phyloP scores from a whole-genome alignment of 2,113 vertebrate genomes.

The Zosterops pallidus region DNA sequence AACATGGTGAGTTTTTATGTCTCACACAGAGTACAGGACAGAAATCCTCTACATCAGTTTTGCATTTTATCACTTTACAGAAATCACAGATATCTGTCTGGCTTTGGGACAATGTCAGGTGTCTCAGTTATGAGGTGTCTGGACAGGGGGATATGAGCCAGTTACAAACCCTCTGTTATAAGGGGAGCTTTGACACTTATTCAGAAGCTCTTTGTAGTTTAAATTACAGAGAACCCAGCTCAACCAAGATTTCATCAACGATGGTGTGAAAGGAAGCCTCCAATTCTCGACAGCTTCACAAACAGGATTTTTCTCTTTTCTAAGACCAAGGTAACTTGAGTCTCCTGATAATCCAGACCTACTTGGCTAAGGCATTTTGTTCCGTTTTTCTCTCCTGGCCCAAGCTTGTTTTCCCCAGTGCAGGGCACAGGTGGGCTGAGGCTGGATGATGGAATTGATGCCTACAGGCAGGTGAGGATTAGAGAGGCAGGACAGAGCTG shows the following conservation, averaged over 20 bases:
- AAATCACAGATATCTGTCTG: rapidly evolving
- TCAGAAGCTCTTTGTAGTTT: background rate
- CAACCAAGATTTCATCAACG: background rate
- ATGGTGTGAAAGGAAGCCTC: background rate
- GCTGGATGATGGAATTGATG: rapidly evolving
- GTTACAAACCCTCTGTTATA: background rate
- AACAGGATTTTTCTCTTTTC: background rate
- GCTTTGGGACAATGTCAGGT: background rate
- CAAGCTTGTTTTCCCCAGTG: background rate
- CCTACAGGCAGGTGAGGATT: rapidly evolving
- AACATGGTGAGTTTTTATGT: rapidly evolving
- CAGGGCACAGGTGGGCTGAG: background rate
- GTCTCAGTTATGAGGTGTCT: rapidly evolving
- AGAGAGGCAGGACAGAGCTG: background rate
- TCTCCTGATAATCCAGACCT: background rate
- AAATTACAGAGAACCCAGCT: background rate
- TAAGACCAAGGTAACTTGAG: background rate
- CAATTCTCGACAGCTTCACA: background rate
- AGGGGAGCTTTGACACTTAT: rapidly evolving
- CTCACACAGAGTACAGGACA: too few relatives aligned
- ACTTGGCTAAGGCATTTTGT: too few relatives aligned
- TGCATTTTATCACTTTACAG: rapidly evolving
- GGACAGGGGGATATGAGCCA: background rate
- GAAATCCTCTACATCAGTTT: rapidly evolving
- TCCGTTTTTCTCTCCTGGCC: background rate